These are phyloP conservation scores for Amitus sp. DNA, from an alignment of 2,888 invertebrate genomes.

Conservation along the genomic window DNA sequence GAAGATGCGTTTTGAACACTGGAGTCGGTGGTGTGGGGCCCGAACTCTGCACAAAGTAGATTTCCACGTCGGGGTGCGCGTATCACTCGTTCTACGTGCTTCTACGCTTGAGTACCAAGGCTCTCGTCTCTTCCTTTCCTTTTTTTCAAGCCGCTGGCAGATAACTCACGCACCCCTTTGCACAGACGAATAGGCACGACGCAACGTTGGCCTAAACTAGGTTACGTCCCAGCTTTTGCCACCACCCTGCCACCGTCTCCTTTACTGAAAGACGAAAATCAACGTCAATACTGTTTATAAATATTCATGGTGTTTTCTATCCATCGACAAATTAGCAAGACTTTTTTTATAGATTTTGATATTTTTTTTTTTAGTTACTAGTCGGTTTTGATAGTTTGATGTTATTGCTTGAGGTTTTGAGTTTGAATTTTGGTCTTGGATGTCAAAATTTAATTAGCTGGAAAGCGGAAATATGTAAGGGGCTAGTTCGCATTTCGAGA, in stretches of 20 bases:
- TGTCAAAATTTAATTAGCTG: too few species aligned
- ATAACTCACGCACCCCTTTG: slow-evolving; percentile 25
- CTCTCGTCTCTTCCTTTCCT: slow-evolving; percentile 14
- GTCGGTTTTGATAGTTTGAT: background rate
- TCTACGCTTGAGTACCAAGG: slow-evolving; percentile 11
- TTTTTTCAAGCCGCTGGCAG: slow-evolving; percentile 6
- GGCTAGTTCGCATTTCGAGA: too few species aligned
- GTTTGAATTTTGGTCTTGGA: too few species aligned
- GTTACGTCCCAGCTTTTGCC: slow-evolving; percentile 58
- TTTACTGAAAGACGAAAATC: slow-evolving; percentile 64
- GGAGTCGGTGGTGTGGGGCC: slow-evolving; percentile 64
- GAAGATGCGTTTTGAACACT: slow-evolving; percentile 61
- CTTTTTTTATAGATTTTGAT: too few species aligned
- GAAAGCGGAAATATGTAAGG: too few species aligned
- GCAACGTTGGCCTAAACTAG: slow-evolving; percentile 63
- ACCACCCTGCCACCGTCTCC: slow-evolving; percentile 70
- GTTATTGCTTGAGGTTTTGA: too few species aligned
- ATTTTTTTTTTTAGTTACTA: background rate
- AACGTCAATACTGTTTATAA: background rate
- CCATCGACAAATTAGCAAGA: too few species aligned
- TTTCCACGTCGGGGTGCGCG: slow-evolving; percentile 54
- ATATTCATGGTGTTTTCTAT: too few species aligned
- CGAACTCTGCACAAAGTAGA: slow-evolving; percentile 51
- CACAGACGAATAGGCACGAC: slow-evolving; percentile 29
- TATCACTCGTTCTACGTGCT: slow-evolving; percentile 31